Base-by-base conservation (phyloP, 2,797 vertebrate species). In the Pseudomugil gertrudae region DNA sequence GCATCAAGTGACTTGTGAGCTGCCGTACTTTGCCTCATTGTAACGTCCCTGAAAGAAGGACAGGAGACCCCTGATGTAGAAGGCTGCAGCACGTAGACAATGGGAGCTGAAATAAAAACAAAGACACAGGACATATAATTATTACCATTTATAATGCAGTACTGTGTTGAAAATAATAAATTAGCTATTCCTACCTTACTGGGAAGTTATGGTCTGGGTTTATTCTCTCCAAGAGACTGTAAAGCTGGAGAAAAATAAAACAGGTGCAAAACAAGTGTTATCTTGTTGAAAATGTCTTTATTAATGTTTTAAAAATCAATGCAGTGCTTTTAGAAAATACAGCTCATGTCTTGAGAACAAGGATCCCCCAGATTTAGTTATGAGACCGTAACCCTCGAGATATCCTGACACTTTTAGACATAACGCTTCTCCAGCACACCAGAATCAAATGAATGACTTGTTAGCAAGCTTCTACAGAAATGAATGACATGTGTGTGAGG, bases 31-130 rank as follows among this genome's bases (percentile, higher is more conserved):
- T 75, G 98, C 98, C 89, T 99, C 98, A 0, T 98, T 99, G 93
- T 99, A 99, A 57, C 98, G 95, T 70, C 98, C 98, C 89, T 99
- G 98, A 79, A 99, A 99, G 85, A 99, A 99, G 84, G 98, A 99
- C 84, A 99, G 95, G 38, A 99, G 96, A 8, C 98, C 98, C 1
- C 97, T 94, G 87, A 99, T 98, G 79, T 99, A 99, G 88, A 99
- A 99, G 7, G 98, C 98, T 0, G 98, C 98, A 0, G 98, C 98
- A 9, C 98, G 94, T 1, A 99, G 95, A 72, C 98, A 99, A 78
- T 99, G 98, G 5, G 98, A 99, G 84, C 98, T 76, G 53, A 63
- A 78, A 11, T 5, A 24, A 58, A 71, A 51, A 62, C n/a, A 74
- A 72, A 65, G n/a, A 40, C 9, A 47, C 7, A 2, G 26, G 1